phyloP scores from a whole-genome alignment of 2,888 invertebrate species.

The Microplitis manilae region DNA sequence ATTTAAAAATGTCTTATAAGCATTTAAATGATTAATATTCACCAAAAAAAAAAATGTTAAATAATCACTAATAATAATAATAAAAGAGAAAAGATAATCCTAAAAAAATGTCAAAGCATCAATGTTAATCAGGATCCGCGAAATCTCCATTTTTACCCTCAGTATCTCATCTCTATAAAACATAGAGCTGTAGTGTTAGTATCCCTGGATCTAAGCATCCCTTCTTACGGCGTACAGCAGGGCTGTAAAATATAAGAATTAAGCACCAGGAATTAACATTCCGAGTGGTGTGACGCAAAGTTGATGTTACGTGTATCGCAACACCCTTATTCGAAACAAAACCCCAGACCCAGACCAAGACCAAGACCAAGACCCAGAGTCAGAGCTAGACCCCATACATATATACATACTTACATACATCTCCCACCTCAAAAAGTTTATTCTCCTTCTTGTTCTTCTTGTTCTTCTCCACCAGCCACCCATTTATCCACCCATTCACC shows the following conservation, averaged over 20 bases:
- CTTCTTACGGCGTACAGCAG: conserved; percentile 54
- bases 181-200: background rate
- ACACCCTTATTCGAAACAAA: conserved; percentile 66
- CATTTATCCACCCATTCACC: conserved; percentile 37
- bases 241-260: conserved; percentile 71
- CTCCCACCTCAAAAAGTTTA: conserved; percentile 44
- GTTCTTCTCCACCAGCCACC: conserved; percentile 41
- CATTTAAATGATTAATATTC: too few species aligned
- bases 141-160: conserved; percentile 46
- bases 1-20: too few species aligned
- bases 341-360: conserved; percentile 46
- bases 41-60: too few species aligned
- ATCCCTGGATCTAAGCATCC: conserved; percentile 35
- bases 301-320: conserved; percentile 63
- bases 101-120: conserved; percentile 15
- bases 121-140: conserved; percentile 19
- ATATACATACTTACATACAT: conserved; percentile 26
- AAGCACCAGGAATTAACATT: conserved; percentile 72
- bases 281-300: conserved; percentile 55
- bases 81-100: background rate
- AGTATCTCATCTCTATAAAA: conserved; percentile 44
- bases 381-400: too few species aligned
- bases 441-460: conserved; percentile 49
- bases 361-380: too few species aligned
- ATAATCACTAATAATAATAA: too few species aligned